A percentile compares a stretch with the other conserved stretches of the same genome.
Evolutionary conservation across 1,140 invertebrate genomes (phyloP).

Genomic region (Zaprionus davidi): DNA sequence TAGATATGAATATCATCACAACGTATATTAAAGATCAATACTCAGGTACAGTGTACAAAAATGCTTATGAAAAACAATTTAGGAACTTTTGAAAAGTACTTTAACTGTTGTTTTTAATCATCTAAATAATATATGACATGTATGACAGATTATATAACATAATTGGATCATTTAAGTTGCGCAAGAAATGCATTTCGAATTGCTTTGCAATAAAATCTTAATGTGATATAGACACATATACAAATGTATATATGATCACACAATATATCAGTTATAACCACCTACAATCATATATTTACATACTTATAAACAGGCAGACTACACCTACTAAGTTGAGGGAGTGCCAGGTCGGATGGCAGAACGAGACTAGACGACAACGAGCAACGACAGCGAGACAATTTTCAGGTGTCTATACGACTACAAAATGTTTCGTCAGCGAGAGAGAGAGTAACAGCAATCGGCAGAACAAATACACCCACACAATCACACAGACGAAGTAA

Average conservation of each 20-base stretch:
- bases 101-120: too few relatives aligned
- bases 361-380: slow-evolving; percentile 7
- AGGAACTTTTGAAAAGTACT: neutral
- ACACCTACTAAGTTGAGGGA: slow-evolving; percentile 8
- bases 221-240: too few relatives aligned
- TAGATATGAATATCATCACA: too few relatives aligned
- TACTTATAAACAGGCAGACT: neutral
- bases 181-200: neutral
- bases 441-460: slow-evolving; percentile 3
- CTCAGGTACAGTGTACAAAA: too few relatives aligned
- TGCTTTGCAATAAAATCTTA: too few relatives aligned
- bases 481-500: neutral
- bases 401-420: slow-evolving; percentile 63
- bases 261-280: neutral
- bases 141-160: too few relatives aligned
- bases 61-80: neutral
- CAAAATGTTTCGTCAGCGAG: slow-evolving; percentile 7
- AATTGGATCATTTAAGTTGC: too few relatives aligned
- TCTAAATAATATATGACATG: too few relatives aligned
- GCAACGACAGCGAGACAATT: slow-evolving; percentile 50
- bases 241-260: neutral
- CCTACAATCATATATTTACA: neutral
- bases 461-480: slow-evolving; percentile 1
- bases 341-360: slow-evolving; percentile 18
- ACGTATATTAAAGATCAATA: too few relatives aligned